A percentile compares a stretch with the other conserved stretches of the same genome.
Conservation (phyloP, 1,140 invertebrate species). For the Araneus ventricosus region DNA sequence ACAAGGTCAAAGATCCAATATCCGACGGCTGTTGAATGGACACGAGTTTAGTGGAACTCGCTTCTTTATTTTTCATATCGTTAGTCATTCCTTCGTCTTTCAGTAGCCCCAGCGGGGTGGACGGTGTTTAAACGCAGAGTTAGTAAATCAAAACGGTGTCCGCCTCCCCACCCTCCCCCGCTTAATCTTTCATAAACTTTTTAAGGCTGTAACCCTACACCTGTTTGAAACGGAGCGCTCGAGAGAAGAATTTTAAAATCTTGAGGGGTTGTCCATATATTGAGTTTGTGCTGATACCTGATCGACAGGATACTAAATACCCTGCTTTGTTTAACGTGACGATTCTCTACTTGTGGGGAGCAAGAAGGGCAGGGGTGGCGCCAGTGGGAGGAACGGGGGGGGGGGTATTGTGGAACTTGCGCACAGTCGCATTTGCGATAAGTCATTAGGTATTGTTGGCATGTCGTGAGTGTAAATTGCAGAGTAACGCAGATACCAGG, state of each 20-base stretch:
- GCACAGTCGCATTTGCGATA: too few species aligned
- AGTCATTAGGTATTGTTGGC: too few species aligned
- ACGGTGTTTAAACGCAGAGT: neutral
- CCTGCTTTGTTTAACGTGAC: too few species aligned
- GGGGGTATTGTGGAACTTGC: too few species aligned
- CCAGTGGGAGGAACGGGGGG: too few species aligned
- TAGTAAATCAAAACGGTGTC: constrained; percentile 57
- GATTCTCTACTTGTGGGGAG: too few species aligned
- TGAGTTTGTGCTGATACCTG: neutral
- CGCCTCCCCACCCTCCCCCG: too few species aligned
- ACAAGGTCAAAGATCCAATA: neutral
- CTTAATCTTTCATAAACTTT: constrained; percentile 38
- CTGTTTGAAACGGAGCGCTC: neutral
- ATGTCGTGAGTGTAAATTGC: too few species aligned
- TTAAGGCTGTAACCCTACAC: constrained; percentile 39
- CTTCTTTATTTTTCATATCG: constrained; percentile 15
- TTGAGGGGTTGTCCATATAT: neutral
- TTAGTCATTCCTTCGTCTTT: constrained; percentile 37
- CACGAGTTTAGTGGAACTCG: neutral
- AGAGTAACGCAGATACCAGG: too few species aligned
- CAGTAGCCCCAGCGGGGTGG: constrained; percentile 38
- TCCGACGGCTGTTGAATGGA: neutral
- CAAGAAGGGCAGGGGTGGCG: too few species aligned
- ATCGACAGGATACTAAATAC: too few species aligned
- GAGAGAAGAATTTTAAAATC: neutral